Evolutionary conservation across 2,888 invertebrate genomes (phyloP).

Genomic region (Pseudoips prasinana): DNA sequence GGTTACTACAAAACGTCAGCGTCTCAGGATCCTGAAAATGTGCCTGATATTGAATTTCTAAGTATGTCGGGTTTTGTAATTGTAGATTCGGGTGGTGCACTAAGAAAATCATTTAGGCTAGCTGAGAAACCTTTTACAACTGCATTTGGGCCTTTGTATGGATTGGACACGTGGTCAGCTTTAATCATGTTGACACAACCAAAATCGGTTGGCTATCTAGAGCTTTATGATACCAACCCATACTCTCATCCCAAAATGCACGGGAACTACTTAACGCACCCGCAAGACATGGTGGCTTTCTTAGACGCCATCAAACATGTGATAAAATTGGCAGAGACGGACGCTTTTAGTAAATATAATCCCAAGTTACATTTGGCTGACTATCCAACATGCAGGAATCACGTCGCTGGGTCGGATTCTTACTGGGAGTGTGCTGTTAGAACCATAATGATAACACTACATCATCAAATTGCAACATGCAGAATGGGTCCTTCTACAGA

Average conservation of each 20-base stretch:
- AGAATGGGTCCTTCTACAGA: conserved; percentile 87
- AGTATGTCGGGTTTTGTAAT: conserved; percentile 84
- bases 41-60: conserved; percentile 86
- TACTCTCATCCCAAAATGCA: conserved; percentile 88
- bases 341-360: conserved; percentile 81
- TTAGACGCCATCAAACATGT: conserved; percentile 83
- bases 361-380: conserved; percentile 75
- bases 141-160: conserved; percentile 79
- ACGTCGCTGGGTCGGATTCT: conserved; percentile 79
- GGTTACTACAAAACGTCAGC: conserved; percentile 83
- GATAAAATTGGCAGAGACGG: conserved; percentile 81
- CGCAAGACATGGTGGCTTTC: conserved; percentile 82
- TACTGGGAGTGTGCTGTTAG: conserved; percentile 88
- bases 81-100: conserved; percentile 79
- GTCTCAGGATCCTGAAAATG: conserved; percentile 76
- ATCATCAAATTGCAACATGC: conserved; percentile 85
- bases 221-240: conserved; percentile 88
- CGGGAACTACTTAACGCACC: conserved; percentile 89
- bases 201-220: conserved; percentile 86
- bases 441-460: conserved; percentile 78
- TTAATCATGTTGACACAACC: conserved; percentile 88
- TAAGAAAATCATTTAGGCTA: conserved; percentile 81
- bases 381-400: conserved; percentile 76
- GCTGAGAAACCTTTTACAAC: conserved; percentile 79
- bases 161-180: conserved; percentile 83